Evolutionary conservation across 2,888 invertebrate genomes (phyloP), one percentile per base, ranked within the genome.

Genomic region (Capitulum mitella): DNA sequence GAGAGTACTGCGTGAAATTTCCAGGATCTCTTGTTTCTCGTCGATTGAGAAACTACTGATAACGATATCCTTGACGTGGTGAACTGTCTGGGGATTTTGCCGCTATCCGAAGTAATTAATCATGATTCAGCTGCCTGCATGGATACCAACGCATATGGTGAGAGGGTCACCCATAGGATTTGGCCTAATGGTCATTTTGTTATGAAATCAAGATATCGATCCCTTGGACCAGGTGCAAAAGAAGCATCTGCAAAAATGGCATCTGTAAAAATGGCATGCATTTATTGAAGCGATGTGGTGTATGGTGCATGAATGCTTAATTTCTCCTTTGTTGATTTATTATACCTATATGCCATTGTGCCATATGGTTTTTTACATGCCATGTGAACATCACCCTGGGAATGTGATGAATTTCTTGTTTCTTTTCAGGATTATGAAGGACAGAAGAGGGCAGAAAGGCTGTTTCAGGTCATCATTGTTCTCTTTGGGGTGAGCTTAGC

Each of bases 381-480:
- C 22, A 22, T 51, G 22, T 51, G 8, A 3, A 51, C 51, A 22
- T 19, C 12, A 51, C 3, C 16, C 51, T 3, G 3, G n/a, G n/a
- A n/a, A 46, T 46, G 6, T 46, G 0, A 83, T 90, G 14, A 46
- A 6, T 78, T 79, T 81, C 80, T 82, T 83, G n/a, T n/a, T 83
- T 82, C 80, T 79, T 85, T 85, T 51, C 81, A 92, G 93, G 96
- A 97, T 85, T 97, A 92, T 86, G 94, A 93, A 80, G 96, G 96
- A 0, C 96, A 97, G 87, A 92, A 92, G 26, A 91, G 91, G 85
- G 96, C 97, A 1, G 97, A 97, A 86, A 93, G 91, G 84, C 87
- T 94, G 79, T 97, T 95, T 76, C 90, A 97, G 84, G 91, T 94
- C 26, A 96, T 97, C 79, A 94, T 97, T 80, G 91, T 94, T 19